Evolutionary conservation across 2,113 vertebrate species (phyloP), one percentile per base, ranked within the genome.

Genomic region (Apodemus speciosus): DNA sequence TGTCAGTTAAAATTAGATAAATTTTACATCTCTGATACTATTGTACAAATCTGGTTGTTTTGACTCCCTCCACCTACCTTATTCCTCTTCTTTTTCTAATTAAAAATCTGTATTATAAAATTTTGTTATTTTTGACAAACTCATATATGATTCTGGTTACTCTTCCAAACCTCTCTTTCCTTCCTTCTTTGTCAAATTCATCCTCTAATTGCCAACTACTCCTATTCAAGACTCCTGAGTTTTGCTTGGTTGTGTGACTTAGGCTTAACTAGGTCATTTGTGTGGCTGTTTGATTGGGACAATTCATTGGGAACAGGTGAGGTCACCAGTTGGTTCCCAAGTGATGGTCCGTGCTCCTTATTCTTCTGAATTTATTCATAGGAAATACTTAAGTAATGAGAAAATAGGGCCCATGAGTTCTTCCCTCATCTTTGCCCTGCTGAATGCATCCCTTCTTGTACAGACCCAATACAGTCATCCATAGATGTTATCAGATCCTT

Each of bases 391-490:
- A n/a, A 20, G 35, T 20, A 69, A 69, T 38, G 35, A n/a, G 14
- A n/a, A n/a, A 2, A 8, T 16, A 16, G 4, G 13, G 14, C 35
- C 66, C 0, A 1, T 38, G n/a, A 38, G 35, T 69, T n/a, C 11
- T 32, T n/a, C 35, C 35, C n/a, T n/a, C 15, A 69, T 16, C 66
- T 3, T n/a, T n/a, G 15, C n/a, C 35, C 5, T 3, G 15, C 32
- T 69, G 14, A 69, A n/a, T 69, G 35, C n/a, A 38, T 20, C 68
- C 15, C 14, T 71, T 38, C n/a, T 71, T 71, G 35, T n/a, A n/a
- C 6, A n/a, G 35, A n/a, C 15, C 35, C 15, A 69, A 69, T n/a
- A 69, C 8, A 69, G 68, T n/a, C 15, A n/a, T n/a, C 16, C 68
- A 21, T n/a, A n/a, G 35, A 16, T 69, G 14, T 18, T 69, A 6